Percentiles rank a stretch among this genome's conserved stretches.
These are phyloP conservation scores for Rhinolophus sinicus DNA, from an alignment of 2,113 vertebrate genomes.

Conservation along the genomic window DNA sequence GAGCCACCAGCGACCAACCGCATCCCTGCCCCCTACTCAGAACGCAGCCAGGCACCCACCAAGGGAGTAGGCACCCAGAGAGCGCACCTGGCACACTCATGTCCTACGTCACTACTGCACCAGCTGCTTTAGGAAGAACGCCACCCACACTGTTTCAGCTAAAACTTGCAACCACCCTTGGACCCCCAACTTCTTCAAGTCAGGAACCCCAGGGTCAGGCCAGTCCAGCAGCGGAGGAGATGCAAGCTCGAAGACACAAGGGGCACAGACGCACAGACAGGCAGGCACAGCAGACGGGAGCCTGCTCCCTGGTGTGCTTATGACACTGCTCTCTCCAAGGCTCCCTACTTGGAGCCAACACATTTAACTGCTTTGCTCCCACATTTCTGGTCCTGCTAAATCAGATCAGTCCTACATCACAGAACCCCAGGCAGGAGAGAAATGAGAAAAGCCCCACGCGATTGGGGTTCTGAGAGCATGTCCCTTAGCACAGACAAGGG, in stretches of 20 bases:
- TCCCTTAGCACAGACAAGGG: not conserved
- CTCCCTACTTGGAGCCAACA: not conserved
- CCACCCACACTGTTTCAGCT: slow-evolving; percentile 55
- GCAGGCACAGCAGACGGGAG: not conserved
- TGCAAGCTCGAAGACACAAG: not conserved
- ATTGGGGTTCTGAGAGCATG: not conserved
- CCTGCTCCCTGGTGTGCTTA: not conserved
- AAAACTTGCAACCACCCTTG: not conserved
- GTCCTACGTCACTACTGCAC: slow-evolving; percentile 30
- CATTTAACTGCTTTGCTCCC: not conserved
- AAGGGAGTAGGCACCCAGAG: slow-evolving; percentile 75
- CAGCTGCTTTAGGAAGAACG: slow-evolving; percentile 55
- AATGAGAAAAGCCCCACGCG: not conserved
- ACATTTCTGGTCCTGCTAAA: not conserved
- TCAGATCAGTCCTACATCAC: not conserved
- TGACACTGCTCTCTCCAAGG: not conserved
- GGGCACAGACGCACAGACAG: not conserved
- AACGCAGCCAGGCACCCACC: slow-evolving; percentile 65
- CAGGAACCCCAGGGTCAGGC: not conserved
- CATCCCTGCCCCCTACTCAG: not conserved
- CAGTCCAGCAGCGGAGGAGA: not conserved
- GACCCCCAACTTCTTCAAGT: not conserved
- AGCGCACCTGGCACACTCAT: slow-evolving; percentile 62
- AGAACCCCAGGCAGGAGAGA: not conserved
- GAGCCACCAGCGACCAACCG: not conserved